phyloP scores from a whole-genome alignment of 1,140 invertebrate species.

The Apocrypta bakeri region DNA sequence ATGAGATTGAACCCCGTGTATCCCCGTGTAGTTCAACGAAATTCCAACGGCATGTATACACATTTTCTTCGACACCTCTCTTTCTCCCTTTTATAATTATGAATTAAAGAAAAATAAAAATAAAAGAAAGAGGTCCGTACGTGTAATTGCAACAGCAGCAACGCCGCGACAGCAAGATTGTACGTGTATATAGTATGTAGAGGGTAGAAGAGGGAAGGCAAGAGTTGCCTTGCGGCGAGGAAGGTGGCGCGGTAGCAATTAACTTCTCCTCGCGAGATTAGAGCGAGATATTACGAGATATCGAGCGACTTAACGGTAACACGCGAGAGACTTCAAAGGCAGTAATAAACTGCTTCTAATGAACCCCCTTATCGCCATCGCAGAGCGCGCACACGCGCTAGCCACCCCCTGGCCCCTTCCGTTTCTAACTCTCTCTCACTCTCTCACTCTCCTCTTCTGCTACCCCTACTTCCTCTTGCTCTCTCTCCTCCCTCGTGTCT shows the following conservation, averaged over 20 bases:
- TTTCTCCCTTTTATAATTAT: background rate
- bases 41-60: background rate
- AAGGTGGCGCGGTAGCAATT: constrained; percentile 70
- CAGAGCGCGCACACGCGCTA: constrained; percentile 50
- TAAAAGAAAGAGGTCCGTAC: constrained; percentile 48
- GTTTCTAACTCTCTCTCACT: background rate
- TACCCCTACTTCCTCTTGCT: constrained; percentile 19
- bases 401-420: constrained; percentile 39
- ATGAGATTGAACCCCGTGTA: too few species aligned
- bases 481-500: constrained; percentile 7
- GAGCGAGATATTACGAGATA: constrained; percentile 75
- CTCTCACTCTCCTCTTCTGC: constrained; percentile 44
- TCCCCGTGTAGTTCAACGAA: too few species aligned
- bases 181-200: constrained; percentile 7
- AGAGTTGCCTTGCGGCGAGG: constrained; percentile 22
- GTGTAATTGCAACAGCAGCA: constrained; percentile 68
- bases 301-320: constrained; percentile 75
- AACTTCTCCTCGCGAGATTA: constrained; percentile 75
- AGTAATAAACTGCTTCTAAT: constrained; percentile 75
- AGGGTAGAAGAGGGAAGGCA: constrained; percentile 15
- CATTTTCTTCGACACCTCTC: background rate
- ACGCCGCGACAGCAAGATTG: constrained; percentile 10
- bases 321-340: constrained; percentile 76
- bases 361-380: constrained; percentile 75
- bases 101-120: background rate